phyloP scores from a whole-genome alignment of 2,797 vertebrate species.

The Mormyrus proboscirostris region DNA sequence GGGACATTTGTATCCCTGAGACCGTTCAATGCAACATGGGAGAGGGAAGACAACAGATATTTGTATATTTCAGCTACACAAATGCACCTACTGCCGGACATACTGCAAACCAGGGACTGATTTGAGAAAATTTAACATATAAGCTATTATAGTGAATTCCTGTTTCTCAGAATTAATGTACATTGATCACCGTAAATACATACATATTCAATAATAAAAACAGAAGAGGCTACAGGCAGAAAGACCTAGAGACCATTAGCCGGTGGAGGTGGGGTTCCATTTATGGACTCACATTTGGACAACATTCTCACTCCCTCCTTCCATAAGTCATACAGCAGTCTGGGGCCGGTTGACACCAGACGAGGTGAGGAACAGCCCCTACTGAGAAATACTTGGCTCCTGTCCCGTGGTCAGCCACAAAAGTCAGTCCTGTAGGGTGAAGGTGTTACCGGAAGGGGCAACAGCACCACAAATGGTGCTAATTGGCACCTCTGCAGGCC shows the following conservation, averaged over 20 bases:
- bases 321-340: conserved; percentile 38
- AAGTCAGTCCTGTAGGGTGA: conserved; percentile 35
- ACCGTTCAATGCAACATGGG: not conserved
- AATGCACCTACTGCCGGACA: not conserved
- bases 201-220: not conserved
- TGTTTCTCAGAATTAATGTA: not conserved
- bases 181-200: not conserved
- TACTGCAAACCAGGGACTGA: not conserved
- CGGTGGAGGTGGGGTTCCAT: not conserved
- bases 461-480: conserved; percentile 64
- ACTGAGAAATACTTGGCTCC: conserved; percentile 54
- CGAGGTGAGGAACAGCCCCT: conserved; percentile 56
- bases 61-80: not conserved
- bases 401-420: conserved; percentile 18
- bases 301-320: not conserved
- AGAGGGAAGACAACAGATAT: not conserved
- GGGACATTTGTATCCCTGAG: not conserved
- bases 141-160: not conserved
- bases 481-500: conserved; percentile 75
- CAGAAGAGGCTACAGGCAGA: not conserved
- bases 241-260: not conserved
- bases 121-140: not conserved
- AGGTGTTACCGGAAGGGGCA: conserved; percentile 42
- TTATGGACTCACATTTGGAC: not conserved
- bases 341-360: conserved; percentile 56